Evolutionary conservation across 2,888 invertebrate genomes (phyloP).

Genomic region (Scrobipalpa atriplicella): DNA sequence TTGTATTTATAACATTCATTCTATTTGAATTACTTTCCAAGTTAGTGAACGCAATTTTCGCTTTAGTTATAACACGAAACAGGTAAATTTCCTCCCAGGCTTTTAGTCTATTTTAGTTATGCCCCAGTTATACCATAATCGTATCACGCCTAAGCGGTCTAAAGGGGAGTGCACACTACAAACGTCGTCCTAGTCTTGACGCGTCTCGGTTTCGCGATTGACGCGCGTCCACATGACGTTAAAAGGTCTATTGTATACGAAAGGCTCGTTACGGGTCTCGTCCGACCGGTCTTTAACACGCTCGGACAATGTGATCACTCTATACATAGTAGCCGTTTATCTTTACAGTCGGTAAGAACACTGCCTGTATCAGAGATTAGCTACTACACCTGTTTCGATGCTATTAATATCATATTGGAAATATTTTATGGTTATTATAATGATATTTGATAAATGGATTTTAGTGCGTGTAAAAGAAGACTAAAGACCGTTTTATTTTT

Average conservation of each 20-base stretch:
- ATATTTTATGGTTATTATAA: conserved; percentile 23
- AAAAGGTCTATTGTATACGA: conserved; percentile 83
- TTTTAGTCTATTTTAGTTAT: conserved; percentile 25
- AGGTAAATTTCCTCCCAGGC: conserved; percentile 13
- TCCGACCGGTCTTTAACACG: conserved; percentile 80
- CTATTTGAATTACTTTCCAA: neutral
- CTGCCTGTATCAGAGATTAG: conserved; percentile 49
- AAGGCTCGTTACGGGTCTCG: conserved; percentile 73
- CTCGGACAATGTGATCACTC: conserved; percentile 77
- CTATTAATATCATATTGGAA: conserved; percentile 36
- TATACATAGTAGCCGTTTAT: conserved; percentile 72
- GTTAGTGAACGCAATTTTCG: neutral
- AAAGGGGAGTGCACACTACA: conserved; percentile 63
- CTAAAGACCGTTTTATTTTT: neutral
- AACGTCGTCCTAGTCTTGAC: conserved; percentile 47
- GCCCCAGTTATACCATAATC: conserved; percentile 30
- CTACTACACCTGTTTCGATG: conserved; percentile 46
- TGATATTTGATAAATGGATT: conserved; percentile 22
- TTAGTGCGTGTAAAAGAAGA: neutral
- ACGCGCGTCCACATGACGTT: conserved; percentile 77
- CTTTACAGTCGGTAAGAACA: conserved; percentile 49
- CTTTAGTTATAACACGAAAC: neutral
- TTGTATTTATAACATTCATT: neutral
- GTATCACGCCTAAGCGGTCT: conserved; percentile 50
- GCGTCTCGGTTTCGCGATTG: conserved; percentile 65